Evolutionary conservation across 2,797 vertebrate species (phyloP).

Genomic region (Avahi laniger): DNA sequence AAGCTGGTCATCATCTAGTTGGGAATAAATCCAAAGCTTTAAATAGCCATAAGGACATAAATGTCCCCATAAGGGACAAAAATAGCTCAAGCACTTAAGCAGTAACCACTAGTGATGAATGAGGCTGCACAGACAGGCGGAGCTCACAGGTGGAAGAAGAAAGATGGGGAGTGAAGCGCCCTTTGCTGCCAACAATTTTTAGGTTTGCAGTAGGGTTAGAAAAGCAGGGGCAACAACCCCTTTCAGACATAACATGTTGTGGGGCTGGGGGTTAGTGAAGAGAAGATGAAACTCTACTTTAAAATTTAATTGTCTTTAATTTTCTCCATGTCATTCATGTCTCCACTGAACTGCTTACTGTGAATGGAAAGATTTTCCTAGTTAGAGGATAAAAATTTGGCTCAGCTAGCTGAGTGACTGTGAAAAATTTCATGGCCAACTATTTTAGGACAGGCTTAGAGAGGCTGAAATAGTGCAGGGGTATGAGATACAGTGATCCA

Average conservation of each 20-base stretch:
- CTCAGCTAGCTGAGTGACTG: neutral
- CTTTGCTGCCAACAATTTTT: neutral
- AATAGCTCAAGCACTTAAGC: neutral
- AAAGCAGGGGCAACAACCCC: neutral
- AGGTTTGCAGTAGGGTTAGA: neutral
- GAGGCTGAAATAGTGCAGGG: neutral
- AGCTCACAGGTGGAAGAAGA: neutral
- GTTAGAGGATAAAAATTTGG: neutral
- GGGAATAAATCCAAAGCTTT: neutral
- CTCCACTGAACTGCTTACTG: neutral
- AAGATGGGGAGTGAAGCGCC: neutral
- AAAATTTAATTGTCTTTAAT: neutral
- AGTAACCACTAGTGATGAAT: neutral
- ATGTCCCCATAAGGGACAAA: neutral
- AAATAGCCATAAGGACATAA: neutral
- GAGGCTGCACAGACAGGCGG: neutral
- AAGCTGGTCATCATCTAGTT: neutral
- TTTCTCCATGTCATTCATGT: neutral
- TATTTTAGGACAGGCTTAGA: neutral
- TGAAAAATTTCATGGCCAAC: neutral
- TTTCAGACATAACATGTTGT: neutral
- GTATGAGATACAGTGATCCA: neutral
- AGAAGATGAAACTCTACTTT: neutral
- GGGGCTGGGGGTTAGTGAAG: neutral
- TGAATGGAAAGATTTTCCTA: neutral